Base-by-base conservation (phyloP, 2,797 vertebrate species). In the Picus viridis region DNA sequence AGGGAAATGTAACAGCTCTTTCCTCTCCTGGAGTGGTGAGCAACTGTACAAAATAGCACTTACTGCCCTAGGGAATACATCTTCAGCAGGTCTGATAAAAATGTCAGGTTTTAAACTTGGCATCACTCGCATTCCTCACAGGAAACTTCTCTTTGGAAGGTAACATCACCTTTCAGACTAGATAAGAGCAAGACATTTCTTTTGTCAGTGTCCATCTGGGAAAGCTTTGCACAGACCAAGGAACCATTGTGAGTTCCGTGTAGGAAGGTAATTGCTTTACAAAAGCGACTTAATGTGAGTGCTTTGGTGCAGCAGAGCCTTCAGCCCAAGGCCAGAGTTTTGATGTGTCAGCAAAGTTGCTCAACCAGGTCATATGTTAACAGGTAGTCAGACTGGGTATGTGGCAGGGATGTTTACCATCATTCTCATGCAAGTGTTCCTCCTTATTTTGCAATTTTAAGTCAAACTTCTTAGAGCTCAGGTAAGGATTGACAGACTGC, bases 171-270 rank as follows among this genome's bases (percentile, higher is more conserved):
- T 79, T 59, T 61, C 54, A 68, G 63, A 64, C 58, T 26, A 30
- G 59, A 32, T 39, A 47, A 47, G 29, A 68, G 65, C 26, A 20
- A 45, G 49, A 20, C 26, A 4, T 45, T 27, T 43, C 51, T n/a
- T n/a, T n/a, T 49, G 17, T 65, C 71, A 59, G 18, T 71, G 30
- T 7, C 9, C 10, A 10, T 12, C 12, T 14, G 29, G 62, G 67
- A 69, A 62, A 57, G 43, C 32, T 70, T 56, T 79, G 57, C 47
- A 6, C 6, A 15, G 73, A 41, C 47, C 61, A 29, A 26, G 49
- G 54, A 57, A 7, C 36, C 1, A 0, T 1, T 29, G 64, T 7
- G 8, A 63, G 70, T 71, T 91, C 56, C 19, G 61, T 1, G 1
- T 16, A 15, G 53, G 20, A 61, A 45, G 34, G 30, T 15, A 54